Evolutionary conservation across 2,113 vertebrate genomes (phyloP), one percentile per base, ranked within the genome.

Genomic region (Ochotona curzoniae): DNA sequence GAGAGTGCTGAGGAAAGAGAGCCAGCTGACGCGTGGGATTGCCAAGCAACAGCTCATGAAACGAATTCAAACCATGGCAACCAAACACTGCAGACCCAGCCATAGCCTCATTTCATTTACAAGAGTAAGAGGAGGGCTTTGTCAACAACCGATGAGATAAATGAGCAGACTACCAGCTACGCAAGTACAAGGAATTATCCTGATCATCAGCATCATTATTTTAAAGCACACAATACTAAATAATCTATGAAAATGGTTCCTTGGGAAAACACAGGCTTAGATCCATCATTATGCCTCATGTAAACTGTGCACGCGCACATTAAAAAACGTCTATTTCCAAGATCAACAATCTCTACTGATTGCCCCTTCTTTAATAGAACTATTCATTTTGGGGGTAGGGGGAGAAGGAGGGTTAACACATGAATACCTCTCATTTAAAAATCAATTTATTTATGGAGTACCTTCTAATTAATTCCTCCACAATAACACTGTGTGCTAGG

Each of bases 41-140:
- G 96, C 96, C 95, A 96, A 96, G 96, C 96, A 97, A 97, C 96
- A 96, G 96, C 96, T 97, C 93, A 96, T 96, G 94, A 96, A 95
- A 97, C 28, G 89, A 94, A 96, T 71, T 88, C 91, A 92, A 96
- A 96, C 96, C 96, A 97, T 96, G 91, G 96, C 96, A 97, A 97
- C 96, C 94, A 96, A 96, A 95, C 95, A 96, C 94, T 94, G 88
- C 2, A 7, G 96, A 92, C 94, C 95, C 83, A 92, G 95, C 96
- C 95, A 96, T 92, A 96, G 96, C 94, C 91, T 95, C 93, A 95
- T 96, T 97, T 94, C 94, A 95, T 95, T 96, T 97, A 92, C 95
- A 94, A 93, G 90, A 96, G 90, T 96, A 74, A 93, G 90, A 96
- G 82, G 83, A 95, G 74, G 91, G 85, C 93, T 94, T 97, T 96